Evolutionary conservation across 64 coral and sea anemone genomes (phyloP).

Genomic region (Astreopora myriophthalma): DNA sequence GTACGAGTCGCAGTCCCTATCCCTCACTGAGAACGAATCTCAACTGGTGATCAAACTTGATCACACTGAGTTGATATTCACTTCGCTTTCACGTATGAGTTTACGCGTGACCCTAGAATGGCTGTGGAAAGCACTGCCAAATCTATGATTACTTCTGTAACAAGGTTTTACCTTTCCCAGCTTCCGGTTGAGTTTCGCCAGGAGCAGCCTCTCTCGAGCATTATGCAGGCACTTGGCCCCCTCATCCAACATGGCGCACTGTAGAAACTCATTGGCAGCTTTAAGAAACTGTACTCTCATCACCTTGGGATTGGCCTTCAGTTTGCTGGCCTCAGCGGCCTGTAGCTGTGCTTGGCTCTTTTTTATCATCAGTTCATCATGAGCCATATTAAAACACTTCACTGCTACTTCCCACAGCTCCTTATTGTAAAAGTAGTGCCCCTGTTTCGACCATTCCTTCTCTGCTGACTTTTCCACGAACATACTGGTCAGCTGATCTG

Average conservation of each 20-base stretch:
- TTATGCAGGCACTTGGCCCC: constrained; percentile 82
- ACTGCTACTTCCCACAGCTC: constrained; percentile 86
- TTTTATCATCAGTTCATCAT: constrained; percentile 71
- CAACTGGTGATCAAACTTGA: too few species aligned
- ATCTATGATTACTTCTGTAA: too few species aligned
- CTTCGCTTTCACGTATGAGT: too few species aligned
- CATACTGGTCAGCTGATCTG: constrained; percentile 77
- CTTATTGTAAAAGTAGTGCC: constrained; percentile 81
- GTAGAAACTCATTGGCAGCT: constrained; percentile 76
- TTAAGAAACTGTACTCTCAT: constrained; percentile 81
- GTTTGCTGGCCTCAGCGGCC: constrained; percentile 75
- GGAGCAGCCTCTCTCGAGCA: constrained; percentile 66
- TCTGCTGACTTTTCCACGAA: constrained; percentile 84
- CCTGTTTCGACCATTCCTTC: constrained; percentile 84
- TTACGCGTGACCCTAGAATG: too few species aligned
- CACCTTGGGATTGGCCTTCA: constrained; percentile 71
- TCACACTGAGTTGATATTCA: too few species aligned
- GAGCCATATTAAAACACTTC: constrained; percentile 80
- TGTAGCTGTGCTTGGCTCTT: constrained; percentile 88
- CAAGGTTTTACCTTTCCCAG: constrained; percentile 61
- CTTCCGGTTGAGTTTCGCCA: constrained; percentile 65
- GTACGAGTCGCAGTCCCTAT: neutral
- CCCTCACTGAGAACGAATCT: too few species aligned
- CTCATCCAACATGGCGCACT: constrained; percentile 82
- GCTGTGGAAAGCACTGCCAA: too few species aligned